Percentiles rank a stretch among this genome's conserved stretches.
Evolutionary conservation across 2,888 invertebrate genomes (phyloP).

Genomic region (Coenonympha glycerion): DNA sequence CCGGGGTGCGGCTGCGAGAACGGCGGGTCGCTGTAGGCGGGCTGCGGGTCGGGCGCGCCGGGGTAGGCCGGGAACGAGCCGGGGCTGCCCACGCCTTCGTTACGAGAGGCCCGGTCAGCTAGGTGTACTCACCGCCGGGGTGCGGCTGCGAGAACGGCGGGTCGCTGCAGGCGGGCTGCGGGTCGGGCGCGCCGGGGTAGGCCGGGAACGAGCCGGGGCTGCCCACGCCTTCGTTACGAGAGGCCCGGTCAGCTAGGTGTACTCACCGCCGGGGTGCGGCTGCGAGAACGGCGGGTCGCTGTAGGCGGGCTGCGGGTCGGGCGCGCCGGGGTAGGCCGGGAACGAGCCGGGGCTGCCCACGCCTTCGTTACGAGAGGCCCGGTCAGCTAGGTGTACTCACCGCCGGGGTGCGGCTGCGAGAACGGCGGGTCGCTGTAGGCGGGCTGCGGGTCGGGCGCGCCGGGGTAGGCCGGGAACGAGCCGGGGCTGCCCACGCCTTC

Average conservation of each 20-base stretch:
- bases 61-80: constrained; percentile 90
- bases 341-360: constrained; percentile 79
- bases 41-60: constrained; percentile 86
- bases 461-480: constrained; percentile 90
- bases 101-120: too few relatives aligned
- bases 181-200: too few relatives aligned
- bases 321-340: constrained; percentile 90
- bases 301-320: constrained; percentile 87
- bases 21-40: constrained; percentile 92
- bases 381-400: too few relatives aligned
- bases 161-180: too few relatives aligned
- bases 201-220: too few relatives aligned
- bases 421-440: constrained; percentile 95
- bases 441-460: constrained; percentile 85
- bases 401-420: constrained; percentile 73
- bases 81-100: constrained; percentile 65
- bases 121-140: too few relatives aligned
- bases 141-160: too few relatives aligned
- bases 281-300: constrained; percentile 92
- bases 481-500: constrained; percentile 72
- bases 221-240: too few relatives aligned
- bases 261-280: constrained; percentile 51
- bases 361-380: too few relatives aligned
- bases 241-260: too few relatives aligned
- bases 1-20: constrained; percentile 79